A percentile compares a stretch with the other conserved stretches of the same genome.
Conservation (phyloP, 2,797 vertebrate species). For the Crocidura indochinensis region DNA sequence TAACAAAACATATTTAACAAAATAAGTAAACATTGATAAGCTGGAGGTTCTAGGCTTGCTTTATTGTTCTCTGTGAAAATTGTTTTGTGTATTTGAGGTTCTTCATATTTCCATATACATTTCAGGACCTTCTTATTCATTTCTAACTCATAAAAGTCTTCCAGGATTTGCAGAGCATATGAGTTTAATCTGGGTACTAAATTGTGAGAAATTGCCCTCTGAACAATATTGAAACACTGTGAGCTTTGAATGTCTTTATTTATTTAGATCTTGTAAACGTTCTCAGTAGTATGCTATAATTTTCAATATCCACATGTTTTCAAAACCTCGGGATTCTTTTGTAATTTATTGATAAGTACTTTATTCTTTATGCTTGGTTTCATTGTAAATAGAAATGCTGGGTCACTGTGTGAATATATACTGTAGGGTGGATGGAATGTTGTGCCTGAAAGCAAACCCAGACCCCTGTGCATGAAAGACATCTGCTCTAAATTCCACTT, state of each 20-base stretch:
- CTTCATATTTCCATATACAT: constrained; percentile 9
- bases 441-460: too few species aligned
- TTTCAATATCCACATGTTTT: not conserved
- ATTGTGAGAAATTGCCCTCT: not conserved
- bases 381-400: too few species aligned
- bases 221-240: not conserved
- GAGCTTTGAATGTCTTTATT: not conserved
- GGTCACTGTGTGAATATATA: too few species aligned
- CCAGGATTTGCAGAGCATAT: not conserved
- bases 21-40: too few species aligned
- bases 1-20: too few species aligned
- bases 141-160: not conserved
- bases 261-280: not conserved
- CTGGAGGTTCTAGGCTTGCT: too few species aligned
- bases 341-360: not conserved
- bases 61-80: not conserved
- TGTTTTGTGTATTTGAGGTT: not conserved
- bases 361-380: not conserved
- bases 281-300: not conserved
- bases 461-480: too few species aligned
- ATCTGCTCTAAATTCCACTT: too few species aligned
- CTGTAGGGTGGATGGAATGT: too few species aligned
- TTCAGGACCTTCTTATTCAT: constrained; percentile 15
- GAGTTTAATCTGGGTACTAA: not conserved
- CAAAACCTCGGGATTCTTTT: not conserved